Base-by-base conservation (phyloP, 2,797 vertebrate genomes). In the Dendrocincla fuliginosa region DNA sequence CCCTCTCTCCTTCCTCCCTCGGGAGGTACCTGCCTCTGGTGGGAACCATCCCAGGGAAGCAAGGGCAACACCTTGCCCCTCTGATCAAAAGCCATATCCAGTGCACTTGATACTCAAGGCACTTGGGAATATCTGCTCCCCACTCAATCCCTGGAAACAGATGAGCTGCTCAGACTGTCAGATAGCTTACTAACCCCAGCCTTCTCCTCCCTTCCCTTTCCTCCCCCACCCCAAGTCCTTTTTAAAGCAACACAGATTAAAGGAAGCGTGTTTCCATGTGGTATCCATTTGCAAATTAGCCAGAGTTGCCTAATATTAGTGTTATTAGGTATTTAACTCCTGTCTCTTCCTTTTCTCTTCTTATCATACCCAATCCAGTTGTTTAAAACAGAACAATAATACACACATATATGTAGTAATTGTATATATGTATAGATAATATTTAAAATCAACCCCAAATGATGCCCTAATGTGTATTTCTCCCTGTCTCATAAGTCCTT, bases 241-340 rank as follows among this genome's bases (percentile, higher is more conserved):
- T 92, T 88, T 86, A 71, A 91, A 96, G 89, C 49, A 94, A 86
- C 80, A 87, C 64, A 85, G 78, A 94, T 95, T 96, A 96, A 83
- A 86, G 50, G 46, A 81, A 91, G 56, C 4, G 0, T 93, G 77
- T 86, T 94, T 83, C 61, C 61, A 74, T 84, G 93, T 78, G 91
- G 81, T 83, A 93, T 85, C 93, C 74, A 32, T 84, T 95, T 96
- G 94, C 70, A 93, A 94, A 96, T 96, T 95, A 95, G 78, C 82
- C 87, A 74, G 82, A 87, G 47, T 52, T 87, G 57, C 69, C 61
- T 53, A 69, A 80, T 24, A 35, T 93, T 71, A 35, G 9, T 30
- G 53, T 78, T 77, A 50, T 41, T 86, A 41, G 46, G 16, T 44
- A n/a, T 84, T 80, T 88, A 67, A 71, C 80, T 90, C 47, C 77